Percentiles rank a stretch among this genome's conserved stretches.
Evolutionary conservation across 2,888 invertebrate species (phyloP).

Genomic region (Chymomyza fuscimana): DNA sequence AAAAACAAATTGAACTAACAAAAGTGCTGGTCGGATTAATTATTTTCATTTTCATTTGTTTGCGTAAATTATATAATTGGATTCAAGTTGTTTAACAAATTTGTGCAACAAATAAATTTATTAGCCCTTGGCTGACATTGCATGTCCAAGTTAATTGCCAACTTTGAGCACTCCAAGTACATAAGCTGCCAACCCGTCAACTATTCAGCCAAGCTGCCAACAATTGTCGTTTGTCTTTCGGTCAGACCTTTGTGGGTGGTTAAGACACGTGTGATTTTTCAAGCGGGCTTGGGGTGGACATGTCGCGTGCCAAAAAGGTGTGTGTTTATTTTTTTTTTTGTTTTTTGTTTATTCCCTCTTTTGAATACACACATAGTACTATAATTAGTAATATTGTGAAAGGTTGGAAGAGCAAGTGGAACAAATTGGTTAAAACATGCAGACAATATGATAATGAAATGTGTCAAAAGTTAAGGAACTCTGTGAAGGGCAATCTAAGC

Average conservation of each 20-base stretch:
- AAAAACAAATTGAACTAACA: not conserved
- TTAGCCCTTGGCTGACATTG: constrained; percentile 41
- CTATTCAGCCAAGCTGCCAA: not conserved
- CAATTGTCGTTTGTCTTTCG: not conserved
- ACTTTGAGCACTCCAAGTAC: not conserved
- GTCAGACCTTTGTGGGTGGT: not conserved
- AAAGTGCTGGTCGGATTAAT: constrained; percentile 19
- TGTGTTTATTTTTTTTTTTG: not conserved
- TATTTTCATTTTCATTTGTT: constrained; percentile 50
- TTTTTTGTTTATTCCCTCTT: not conserved
- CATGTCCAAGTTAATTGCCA: constrained; percentile 24
- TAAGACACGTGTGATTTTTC: not conserved
- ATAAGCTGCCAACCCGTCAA: not conserved
- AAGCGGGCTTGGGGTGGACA: not conserved
- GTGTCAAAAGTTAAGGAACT: not conserved
- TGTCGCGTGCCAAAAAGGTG: not conserved
- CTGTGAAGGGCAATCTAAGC: not conserved
- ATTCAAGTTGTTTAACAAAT: constrained; percentile 70
- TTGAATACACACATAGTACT: not conserved
- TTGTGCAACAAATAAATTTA: constrained; percentile 67
- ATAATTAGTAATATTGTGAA: constrained; percentile 34
- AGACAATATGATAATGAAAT: not conserved
- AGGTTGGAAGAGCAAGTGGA: constrained; percentile 5
- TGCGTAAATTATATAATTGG: constrained; percentile 70
- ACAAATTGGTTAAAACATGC: not conserved